These are phyloP conservation scores for Albula goreensis DNA, from an alignment of 2,113 vertebrate genomes.

Conservation along the genomic window DNA sequence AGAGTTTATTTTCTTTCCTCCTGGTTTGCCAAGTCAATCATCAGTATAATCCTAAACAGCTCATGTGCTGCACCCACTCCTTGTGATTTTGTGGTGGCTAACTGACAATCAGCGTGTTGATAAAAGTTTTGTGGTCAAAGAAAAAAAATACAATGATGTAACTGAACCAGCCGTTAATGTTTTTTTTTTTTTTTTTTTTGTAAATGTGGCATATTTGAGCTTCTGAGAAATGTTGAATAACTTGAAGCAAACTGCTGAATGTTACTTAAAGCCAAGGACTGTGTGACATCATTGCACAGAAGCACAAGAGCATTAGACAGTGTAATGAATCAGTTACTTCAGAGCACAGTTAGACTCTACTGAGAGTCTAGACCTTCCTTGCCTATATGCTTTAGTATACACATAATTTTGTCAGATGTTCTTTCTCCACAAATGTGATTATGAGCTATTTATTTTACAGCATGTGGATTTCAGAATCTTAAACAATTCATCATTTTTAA, in stretches of 20 bases:
- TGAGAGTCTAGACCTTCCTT: neutral
- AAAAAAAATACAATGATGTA: neutral
- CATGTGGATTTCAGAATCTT: neutral
- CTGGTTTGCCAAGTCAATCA: constrained; percentile 8
- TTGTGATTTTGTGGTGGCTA: neutral
- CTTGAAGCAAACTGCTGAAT: neutral
- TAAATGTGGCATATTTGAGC: neutral
- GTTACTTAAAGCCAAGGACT: neutral
- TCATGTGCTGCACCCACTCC: neutral
- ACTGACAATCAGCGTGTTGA: neutral
- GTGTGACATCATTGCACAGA: neutral
- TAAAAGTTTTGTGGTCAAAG: neutral
- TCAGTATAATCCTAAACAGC: neutral
- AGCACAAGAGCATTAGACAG: neutral
- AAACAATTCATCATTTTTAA: neutral
- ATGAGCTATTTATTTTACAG: neutral
- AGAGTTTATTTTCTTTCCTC: constrained; percentile 7
- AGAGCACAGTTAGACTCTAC: neutral
- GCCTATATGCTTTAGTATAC: neutral
- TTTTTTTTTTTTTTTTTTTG: too few species aligned
- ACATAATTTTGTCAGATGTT: neutral
- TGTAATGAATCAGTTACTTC: neutral
- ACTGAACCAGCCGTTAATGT: neutral
- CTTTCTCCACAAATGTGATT: neutral
- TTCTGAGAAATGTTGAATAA: neutral